Conservation (phyloP, 2,797 vertebrate genomes). For the Thunnus albacares region DNA sequence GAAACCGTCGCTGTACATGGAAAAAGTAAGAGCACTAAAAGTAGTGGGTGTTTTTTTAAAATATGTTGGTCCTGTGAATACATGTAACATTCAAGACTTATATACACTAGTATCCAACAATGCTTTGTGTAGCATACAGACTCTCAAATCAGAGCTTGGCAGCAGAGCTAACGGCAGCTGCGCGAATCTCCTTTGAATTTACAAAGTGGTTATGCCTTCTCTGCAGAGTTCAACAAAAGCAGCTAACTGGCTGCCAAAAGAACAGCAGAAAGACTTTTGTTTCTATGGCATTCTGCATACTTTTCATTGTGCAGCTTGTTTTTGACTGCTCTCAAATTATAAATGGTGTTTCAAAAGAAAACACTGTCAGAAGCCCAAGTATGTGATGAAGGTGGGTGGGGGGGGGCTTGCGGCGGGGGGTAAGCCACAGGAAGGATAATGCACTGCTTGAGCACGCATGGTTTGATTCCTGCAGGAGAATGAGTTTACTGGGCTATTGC, state of each 20-base stretch:
- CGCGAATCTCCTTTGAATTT: constrained; percentile 2
- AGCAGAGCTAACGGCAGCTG: constrained; percentile 1
- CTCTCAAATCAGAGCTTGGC: background rate
- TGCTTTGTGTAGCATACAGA: background rate
- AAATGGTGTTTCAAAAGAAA: constrained; percentile 56
- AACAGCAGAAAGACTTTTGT: constrained; percentile 15
- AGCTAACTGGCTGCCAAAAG: constrained; percentile 22
- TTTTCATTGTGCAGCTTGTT: constrained; percentile 47
- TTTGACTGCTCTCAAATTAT: constrained; percentile 42
- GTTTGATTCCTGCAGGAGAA: constrained; percentile 76
- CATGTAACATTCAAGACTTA: background rate
- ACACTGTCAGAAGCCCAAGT: constrained; percentile 39
- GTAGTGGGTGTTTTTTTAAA: background rate
- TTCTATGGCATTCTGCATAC: constrained; percentile 27
- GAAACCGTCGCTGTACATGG: background rate
- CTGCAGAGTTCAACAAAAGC: constrained; percentile 39
- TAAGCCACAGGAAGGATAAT: constrained; percentile 62
- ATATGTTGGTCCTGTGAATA: constrained; percentile 1
- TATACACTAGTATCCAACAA: background rate
- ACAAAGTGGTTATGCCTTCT: constrained; percentile 43
- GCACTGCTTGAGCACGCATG: constrained; percentile 61
- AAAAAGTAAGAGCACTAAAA: too few species aligned
- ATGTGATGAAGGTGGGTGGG: constrained; percentile 21
- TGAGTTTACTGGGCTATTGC: constrained; percentile 71
- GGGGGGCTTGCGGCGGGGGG: constrained; percentile 18